Evolutionary conservation across 2,113 vertebrate genomes (phyloP).

Genomic region (Spilogale gracilis): DNA sequence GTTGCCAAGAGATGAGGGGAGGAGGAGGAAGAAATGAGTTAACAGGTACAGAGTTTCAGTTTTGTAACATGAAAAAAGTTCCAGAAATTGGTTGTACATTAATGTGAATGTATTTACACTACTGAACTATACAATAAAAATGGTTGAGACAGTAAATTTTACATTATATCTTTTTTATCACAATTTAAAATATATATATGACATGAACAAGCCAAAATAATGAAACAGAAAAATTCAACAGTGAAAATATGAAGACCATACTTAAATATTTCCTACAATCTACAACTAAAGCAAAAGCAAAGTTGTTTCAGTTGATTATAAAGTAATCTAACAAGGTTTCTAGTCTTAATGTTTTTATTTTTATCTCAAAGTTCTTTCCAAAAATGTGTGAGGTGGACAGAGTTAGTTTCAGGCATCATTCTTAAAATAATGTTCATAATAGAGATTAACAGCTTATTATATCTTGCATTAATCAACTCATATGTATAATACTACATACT

Average conservation of each 20-base stretch:
- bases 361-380: neutral
- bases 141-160: neutral
- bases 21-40: neutral
- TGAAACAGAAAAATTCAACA: neutral
- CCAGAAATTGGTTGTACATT: neutral
- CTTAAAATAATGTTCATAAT: slow-evolving; percentile 1
- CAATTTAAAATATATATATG: neutral
- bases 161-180: neutral
- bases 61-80: neutral
- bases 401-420: neutral
- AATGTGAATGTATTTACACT: neutral
- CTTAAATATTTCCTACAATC: neutral
- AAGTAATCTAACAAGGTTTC: slow-evolving; percentile 4
- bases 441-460: neutral
- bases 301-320: neutral
- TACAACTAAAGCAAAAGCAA: neutral
- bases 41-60: neutral
- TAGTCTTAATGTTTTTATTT: neutral
- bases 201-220: neutral
- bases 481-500: neutral
- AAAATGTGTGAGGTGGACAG: neutral
- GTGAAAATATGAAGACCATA: neutral
- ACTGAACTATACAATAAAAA: neutral
- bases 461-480: neutral
- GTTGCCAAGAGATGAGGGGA: neutral